Conservation (phyloP, 2,113 vertebrate species). For the Microtus richardsoni region DNA sequence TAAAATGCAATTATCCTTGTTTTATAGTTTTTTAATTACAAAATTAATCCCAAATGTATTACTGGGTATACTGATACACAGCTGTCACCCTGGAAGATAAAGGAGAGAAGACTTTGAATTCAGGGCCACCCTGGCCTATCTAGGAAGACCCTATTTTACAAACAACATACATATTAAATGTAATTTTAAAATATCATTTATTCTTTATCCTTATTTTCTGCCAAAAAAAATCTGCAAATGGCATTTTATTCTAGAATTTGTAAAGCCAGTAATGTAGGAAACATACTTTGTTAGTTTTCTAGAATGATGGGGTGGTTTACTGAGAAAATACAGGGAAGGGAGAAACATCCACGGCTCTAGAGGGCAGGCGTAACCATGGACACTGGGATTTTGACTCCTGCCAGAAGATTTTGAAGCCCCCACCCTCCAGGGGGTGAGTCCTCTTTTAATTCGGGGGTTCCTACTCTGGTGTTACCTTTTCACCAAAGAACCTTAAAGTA, state of each 20-base stretch:
- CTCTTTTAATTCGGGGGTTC: neutral
- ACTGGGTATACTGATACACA: neutral
- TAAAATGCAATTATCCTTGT: neutral
- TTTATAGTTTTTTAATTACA: neutral
- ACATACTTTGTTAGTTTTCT: neutral
- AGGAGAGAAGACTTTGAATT: neutral
- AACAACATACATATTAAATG: neutral
- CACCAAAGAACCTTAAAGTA: slow-evolving; percentile 29
- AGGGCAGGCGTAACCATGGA: neutral
- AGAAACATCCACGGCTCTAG: neutral
- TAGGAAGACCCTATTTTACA: neutral
- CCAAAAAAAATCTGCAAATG: neutral
- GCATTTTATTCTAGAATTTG: neutral
- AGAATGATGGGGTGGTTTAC: neutral
- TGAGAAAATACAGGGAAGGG: slow-evolving; percentile 15
- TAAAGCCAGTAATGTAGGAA: neutral
- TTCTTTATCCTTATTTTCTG: neutral
- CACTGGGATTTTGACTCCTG: neutral
- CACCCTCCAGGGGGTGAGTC: neutral
- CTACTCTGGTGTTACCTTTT: slow-evolving; percentile 52
- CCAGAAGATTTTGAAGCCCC: slow-evolving; percentile 31
- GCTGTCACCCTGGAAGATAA: neutral
- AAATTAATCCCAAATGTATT: neutral
- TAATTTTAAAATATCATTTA: neutral
- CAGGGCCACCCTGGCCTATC: neutral